phyloP scores from a whole-genome alignment of 2,113 vertebrate species.

The Semnornis frantzii region DNA sequence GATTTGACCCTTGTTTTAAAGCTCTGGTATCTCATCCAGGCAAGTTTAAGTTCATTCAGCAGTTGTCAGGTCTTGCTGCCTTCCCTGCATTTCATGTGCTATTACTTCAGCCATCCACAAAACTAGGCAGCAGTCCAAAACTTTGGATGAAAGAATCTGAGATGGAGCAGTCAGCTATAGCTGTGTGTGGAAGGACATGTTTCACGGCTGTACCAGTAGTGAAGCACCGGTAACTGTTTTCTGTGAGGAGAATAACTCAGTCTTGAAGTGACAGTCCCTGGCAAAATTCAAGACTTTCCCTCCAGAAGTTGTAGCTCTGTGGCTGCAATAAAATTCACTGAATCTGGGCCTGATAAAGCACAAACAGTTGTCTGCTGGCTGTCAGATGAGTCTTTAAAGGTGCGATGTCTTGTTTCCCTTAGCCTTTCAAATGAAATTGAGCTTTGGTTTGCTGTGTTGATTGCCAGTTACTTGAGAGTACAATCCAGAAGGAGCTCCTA shows the following conservation, averaged over 20 bases:
- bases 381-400: neutral
- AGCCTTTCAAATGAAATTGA: neutral
- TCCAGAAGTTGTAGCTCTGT: neutral
- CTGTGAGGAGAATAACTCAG: neutral
- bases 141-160: neutral
- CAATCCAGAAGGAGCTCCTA: neutral
- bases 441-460: neutral
- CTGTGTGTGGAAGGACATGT: neutral
- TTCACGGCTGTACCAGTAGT: neutral
- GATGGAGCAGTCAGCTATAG: neutral
- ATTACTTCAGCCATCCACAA: fast-evolving
- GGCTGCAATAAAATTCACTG: neutral
- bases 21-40: neutral
- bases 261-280: neutral
- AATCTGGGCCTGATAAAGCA: neutral
- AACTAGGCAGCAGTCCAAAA: neutral
- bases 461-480: neutral
- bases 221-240: neutral
- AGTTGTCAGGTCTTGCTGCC: neutral
- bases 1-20: neutral
- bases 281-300: neutral
- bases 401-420: conserved; percentile 11
- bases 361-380: neutral
- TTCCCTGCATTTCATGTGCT: neutral
- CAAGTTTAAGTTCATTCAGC: neutral